phyloP scores from a whole-genome alignment of 2,797 vertebrate species.

The Anabacerthia variegaticeps region DNA sequence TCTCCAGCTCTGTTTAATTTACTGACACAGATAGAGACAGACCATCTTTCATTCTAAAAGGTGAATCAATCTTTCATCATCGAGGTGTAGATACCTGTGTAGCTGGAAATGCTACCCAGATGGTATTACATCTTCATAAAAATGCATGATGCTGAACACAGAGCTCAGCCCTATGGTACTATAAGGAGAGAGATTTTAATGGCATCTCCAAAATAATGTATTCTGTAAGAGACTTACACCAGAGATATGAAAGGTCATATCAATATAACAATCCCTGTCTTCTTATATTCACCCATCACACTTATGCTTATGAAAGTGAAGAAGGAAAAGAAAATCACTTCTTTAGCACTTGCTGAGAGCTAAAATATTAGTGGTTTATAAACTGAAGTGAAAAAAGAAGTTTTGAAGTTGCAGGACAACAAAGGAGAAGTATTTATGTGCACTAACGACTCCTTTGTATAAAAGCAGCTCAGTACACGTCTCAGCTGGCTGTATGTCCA shows the following conservation, averaged over 20 bases:
- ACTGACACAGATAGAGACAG: not conserved
- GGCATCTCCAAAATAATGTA: not conserved
- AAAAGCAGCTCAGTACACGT: not conserved
- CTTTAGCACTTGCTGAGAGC: not conserved
- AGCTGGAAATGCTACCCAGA: not conserved
- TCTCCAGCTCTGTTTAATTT: not conserved
- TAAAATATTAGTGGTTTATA: not conserved
- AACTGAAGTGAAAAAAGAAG: fast-evolving
- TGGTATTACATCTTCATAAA: not conserved
- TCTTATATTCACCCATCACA: not conserved
- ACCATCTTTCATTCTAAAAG: conserved; percentile 1
- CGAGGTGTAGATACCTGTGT: fast-evolving
- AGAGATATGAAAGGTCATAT: not conserved
- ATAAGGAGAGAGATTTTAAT: not conserved
- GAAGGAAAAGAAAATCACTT: not conserved
- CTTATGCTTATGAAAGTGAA: not conserved
- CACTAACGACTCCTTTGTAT: not conserved
- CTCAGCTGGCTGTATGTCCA: not conserved
- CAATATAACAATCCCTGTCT: not conserved
- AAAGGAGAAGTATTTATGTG: not conserved
- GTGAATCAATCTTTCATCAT: conserved; percentile 8
- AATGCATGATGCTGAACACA: not conserved
- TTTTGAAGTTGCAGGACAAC: not conserved
- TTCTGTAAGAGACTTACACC: not conserved
- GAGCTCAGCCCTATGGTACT: not conserved